phyloP scores from a whole-genome alignment of 2,113 vertebrate species.

The Gopherus evgoodei region DNA sequence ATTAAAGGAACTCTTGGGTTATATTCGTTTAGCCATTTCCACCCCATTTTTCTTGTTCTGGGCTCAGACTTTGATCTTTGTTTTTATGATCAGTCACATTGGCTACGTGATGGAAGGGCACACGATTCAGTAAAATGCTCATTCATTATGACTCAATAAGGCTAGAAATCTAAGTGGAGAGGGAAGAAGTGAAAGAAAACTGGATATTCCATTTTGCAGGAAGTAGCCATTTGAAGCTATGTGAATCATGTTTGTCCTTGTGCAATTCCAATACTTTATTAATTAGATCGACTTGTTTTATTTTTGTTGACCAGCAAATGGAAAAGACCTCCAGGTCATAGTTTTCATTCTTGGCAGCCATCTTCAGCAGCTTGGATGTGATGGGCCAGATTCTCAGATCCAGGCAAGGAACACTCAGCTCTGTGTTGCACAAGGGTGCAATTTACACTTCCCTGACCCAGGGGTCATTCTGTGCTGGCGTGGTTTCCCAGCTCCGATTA shows the following conservation, averaged over 20 bases:
- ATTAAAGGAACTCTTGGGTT: conserved; percentile 24
- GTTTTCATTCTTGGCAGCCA: not conserved
- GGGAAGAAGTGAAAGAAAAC: no score
- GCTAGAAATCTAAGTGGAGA: no score
- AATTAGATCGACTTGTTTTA: not conserved
- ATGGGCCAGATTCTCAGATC: not conserved
- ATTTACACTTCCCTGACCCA: not conserved
- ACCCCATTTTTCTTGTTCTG: not conserved
- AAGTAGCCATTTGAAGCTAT: no score
- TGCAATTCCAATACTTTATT: not conserved
- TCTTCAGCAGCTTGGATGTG: not conserved
- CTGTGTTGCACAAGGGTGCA: not conserved
- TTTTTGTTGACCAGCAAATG: not conserved
- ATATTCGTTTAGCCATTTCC: not conserved
- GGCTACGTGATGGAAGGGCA: not conserved
- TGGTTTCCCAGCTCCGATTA: not conserved
- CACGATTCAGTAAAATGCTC: no score
- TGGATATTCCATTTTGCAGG: no score
- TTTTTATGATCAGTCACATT: not conserved
- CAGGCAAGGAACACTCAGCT: not conserved
- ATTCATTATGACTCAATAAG: no score
- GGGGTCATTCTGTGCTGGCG: not conserved
- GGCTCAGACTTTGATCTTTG: conserved; percentile 9
- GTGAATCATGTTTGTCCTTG: not conserved
- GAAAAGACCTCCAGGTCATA: not conserved